phyloP scores from a whole-genome alignment of 2,888 invertebrate species.

The Podotricha telesiphe region DNA sequence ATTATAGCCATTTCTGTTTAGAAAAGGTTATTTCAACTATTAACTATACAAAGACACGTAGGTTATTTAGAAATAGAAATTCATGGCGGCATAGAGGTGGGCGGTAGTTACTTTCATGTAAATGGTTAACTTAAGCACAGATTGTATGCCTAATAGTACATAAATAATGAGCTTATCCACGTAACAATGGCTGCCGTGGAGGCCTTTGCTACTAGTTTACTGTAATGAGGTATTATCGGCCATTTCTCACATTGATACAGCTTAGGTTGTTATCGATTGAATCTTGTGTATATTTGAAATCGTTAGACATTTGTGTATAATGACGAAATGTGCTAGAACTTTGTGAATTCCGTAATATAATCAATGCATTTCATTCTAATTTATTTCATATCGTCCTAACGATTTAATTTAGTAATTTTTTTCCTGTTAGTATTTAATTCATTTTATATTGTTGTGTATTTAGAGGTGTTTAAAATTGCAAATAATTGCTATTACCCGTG shows the following conservation, averaged over 20 bases:
- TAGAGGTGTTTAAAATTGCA: too few species aligned
- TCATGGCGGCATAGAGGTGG: slow-evolving; percentile 45
- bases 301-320: slow-evolving; percentile 31
- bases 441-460: too few species aligned
- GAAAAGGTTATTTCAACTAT: slow-evolving; percentile 33
- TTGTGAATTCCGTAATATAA: not conserved
- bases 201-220: slow-evolving; percentile 42
- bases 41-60: slow-evolving; percentile 40
- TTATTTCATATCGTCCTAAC: too few species aligned
- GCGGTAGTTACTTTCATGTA: slow-evolving; percentile 46
- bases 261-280: slow-evolving; percentile 46
- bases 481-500: too few species aligned
- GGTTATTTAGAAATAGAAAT: slow-evolving; percentile 45
- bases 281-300: slow-evolving; percentile 40
- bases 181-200: slow-evolving; percentile 45
- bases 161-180: slow-evolving; percentile 49
- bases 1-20: slow-evolving; percentile 24
- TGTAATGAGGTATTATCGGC: slow-evolving; percentile 51
- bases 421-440: too few species aligned
- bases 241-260: slow-evolving; percentile 47
- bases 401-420: too few species aligned
- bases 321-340: slow-evolving; percentile 1
- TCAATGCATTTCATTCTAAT: too few species aligned
- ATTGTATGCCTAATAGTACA: slow-evolving; percentile 49
- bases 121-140: slow-evolving; percentile 44